Base-by-base conservation (phyloP, 2,888 invertebrate genomes). In the Noctua fimbriata region DNA sequence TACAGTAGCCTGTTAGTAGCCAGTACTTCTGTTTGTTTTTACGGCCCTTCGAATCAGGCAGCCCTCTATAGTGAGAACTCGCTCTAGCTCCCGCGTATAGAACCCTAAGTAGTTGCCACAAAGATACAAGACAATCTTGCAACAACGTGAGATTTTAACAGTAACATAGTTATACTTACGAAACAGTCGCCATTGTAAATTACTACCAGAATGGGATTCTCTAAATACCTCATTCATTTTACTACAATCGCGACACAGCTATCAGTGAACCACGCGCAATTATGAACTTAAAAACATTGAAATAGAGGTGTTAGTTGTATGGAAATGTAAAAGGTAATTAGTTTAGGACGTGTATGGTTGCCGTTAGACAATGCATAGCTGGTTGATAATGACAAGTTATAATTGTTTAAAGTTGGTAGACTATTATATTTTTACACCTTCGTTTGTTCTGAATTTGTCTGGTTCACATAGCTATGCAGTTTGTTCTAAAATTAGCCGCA, bases 201-300 rank as follows among this genome's bases (percentile, higher is more conserved):
- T 76, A 85, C 67, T 60, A 76, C 84, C 63, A 83, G 77, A 85
- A 87, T 85, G 70, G 77, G 82, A 90, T 87, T 90, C 84, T 90
- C 67, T 82, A 88, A 88, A 90, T 88, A 87, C 84, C 87, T 82
- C 87, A 87, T 88, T 84, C 85, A 90, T 88, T 87, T 87, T 66
- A 79, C 76, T 76, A 81, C 82, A 76, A 70, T 82, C 76, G 70
- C 76, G 65, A 76, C 52, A 78, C 69, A 76, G 74, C 41, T 81
- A 81, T 76, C 81, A 52, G 69, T 52, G 28, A 28, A 1, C 7
- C 58, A 52, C 71, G 79, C 47, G 73, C 83, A 58, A 89, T 77
- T 81, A 36, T 82, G 16, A 52, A 71, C 86, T 70, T 60, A 73
- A 83, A 28, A 12, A 1, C 7, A 3, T 14, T 4, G 1, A 2